These are phyloP conservation scores for Epirrita christyi DNA, from an alignment of 2,888 invertebrate genomes.

Conservation along the genomic window DNA sequence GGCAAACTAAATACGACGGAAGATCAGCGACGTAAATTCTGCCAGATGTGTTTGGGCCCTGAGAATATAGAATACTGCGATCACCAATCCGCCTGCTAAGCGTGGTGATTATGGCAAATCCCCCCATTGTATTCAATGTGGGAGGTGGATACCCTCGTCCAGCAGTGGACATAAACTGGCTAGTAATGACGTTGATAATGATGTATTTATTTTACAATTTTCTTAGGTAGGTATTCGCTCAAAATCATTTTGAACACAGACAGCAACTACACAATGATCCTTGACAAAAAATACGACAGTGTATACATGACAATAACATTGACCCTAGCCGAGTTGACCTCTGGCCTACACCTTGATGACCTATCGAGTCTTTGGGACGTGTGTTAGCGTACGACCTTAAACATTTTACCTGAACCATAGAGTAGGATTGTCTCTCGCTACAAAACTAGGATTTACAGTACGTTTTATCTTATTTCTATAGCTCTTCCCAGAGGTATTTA, in stretches of 20 bases:
- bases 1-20: no score
- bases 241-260: neutral
- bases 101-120: no score
- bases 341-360: constrained; percentile 61
- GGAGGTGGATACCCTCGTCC: no score
- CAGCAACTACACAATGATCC: constrained; percentile 28
- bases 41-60: no score
- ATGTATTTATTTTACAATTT: neutral
- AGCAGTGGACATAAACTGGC: no score
- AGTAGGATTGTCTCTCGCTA: constrained; percentile 9
- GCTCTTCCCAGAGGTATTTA: no score
- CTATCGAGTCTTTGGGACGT: constrained; percentile 72
- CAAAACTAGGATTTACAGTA: neutral
- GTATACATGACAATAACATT: constrained; percentile 76
- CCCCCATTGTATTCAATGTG: no score
- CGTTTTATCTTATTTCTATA: no score
- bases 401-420: constrained; percentile 40
- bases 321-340: constrained; percentile 66
- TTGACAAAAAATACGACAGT: constrained; percentile 63
- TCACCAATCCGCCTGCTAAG: no score
- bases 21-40: no score
- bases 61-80: no score
- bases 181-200: no score
- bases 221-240: neutral
- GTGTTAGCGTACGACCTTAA: constrained; percentile 60